Percentiles rank a stretch among this genome's conserved stretches.
Conservation (phyloP, 2,888 invertebrate species). For the Machimus rusticus region DNA sequence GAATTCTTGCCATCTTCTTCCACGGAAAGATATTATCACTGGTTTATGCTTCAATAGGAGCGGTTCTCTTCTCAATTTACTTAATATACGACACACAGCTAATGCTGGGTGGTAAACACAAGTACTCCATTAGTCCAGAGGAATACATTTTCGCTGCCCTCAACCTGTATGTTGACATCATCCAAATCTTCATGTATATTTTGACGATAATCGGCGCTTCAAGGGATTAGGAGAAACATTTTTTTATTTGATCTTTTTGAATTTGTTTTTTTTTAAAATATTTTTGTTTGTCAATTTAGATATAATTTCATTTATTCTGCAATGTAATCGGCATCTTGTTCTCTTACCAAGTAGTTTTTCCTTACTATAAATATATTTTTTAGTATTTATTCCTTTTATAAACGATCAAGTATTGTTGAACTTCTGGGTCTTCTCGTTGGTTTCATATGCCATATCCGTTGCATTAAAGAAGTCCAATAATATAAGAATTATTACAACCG, state of each 20-base stretch:
- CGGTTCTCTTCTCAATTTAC: slow-evolving; percentile 55
- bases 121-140: slow-evolving; percentile 84
- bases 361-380: background rate
- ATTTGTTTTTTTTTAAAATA: background rate
- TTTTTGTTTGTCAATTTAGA: background rate
- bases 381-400: background rate
- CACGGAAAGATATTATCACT: slow-evolving; percentile 68
- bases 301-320: background rate
- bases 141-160: slow-evolving; percentile 90
- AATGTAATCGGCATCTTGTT: background rate
- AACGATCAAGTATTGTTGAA: background rate
- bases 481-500: background rate
- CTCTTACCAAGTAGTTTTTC: background rate
- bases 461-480: background rate
- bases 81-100: slow-evolving; percentile 45
- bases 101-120: slow-evolving; percentile 69
- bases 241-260: background rate
- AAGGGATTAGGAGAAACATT: slow-evolving; percentile 2
- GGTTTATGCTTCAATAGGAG: slow-evolving; percentile 81
- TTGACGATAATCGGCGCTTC: slow-evolving; percentile 63
- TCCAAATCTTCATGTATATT: slow-evolving; percentile 85
- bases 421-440: background rate
- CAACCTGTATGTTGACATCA: slow-evolving; percentile 82
- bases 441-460: background rate
- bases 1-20: slow-evolving; percentile 71